These are phyloP conservation scores for Lagocephalus sceleratus DNA, from an alignment of 2,797 vertebrate genomes.

Conservation along the genomic window DNA sequence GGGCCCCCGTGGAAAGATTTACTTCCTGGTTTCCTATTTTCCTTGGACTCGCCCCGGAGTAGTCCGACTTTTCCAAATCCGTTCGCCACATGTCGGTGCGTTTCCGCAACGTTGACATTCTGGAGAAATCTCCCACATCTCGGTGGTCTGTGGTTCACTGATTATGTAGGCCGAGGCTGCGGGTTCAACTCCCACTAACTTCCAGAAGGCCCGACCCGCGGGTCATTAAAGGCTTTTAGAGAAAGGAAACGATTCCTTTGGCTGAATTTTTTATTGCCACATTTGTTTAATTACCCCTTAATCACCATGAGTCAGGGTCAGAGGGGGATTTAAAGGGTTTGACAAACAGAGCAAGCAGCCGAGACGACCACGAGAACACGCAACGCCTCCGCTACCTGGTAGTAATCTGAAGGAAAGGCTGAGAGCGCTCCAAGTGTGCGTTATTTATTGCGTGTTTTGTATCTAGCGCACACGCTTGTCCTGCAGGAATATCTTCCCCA, in stretches of 20 bases:
- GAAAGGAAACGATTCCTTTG: slow-evolving; percentile 9
- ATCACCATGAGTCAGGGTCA: neutral
- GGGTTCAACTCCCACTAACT: slow-evolving; percentile 30
- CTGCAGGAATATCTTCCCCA: slow-evolving; percentile 58
- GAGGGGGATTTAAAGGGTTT: slow-evolving; percentile 9
- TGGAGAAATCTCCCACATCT: slow-evolving; percentile 61
- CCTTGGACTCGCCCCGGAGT: slow-evolving; percentile 60
- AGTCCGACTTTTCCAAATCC: slow-evolving; percentile 71
- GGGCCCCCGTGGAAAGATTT: slow-evolving; percentile 54
- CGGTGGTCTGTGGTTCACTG: slow-evolving; percentile 44
- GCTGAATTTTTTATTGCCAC: neutral
- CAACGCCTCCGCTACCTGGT: too few relatives aligned
- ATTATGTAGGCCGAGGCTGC: slow-evolving; percentile 55
- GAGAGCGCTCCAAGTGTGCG: too few relatives aligned
- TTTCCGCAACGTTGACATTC: slow-evolving; percentile 51
- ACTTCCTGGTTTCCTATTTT: slow-evolving; percentile 63
- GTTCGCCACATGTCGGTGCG: slow-evolving; percentile 61
- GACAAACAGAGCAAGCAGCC: too few relatives aligned
- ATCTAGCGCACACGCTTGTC: slow-evolving; percentile 1
- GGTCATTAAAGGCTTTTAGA: slow-evolving; percentile 17
- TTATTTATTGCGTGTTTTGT: too few relatives aligned
- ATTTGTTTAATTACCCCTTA: slow-evolving; percentile 1
- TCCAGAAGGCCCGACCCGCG: slow-evolving; percentile 23
- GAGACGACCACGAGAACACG: too few relatives aligned
- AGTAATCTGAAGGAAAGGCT: too few relatives aligned